Percentiles rank a stretch among this genome's conserved stretches.
phyloP scores from a whole-genome alignment of 1,140 invertebrate genomes.

The Listronotus bonariensis region DNA sequence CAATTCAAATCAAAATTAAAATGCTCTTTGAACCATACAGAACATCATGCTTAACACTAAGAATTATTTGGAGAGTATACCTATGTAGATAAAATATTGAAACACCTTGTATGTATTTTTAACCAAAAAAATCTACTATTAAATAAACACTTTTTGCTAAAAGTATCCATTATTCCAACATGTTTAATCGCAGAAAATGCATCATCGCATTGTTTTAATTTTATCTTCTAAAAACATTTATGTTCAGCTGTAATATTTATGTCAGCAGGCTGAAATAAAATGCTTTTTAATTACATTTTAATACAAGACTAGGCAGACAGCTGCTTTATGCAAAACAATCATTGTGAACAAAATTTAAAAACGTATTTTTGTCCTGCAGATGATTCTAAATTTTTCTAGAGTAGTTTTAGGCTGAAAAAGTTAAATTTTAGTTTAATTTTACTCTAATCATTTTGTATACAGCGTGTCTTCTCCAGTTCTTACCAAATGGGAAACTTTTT shows the following conservation, averaged over 20 bases:
- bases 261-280: constrained; percentile 3
- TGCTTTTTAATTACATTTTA: constrained; percentile 15
- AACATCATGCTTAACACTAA: too few species aligned
- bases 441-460: neutral
- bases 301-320: constrained; percentile 2
- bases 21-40: too few species aligned
- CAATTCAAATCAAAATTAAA: too few species aligned
- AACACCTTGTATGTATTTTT: too few species aligned
- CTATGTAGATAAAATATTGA: too few species aligned
- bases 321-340: constrained; percentile 6
- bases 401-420: neutral
- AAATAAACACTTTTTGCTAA: too few species aligned
- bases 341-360: constrained; percentile 10
- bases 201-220: neutral
- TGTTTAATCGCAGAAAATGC: too few species aligned
- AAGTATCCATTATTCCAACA: too few species aligned
- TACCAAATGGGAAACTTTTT: too few species aligned
- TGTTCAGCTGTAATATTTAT: neutral
- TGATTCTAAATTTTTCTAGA: constrained; percentile 1
- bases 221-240: constrained; percentile 1
- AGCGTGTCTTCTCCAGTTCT: too few species aligned
- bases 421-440: neutral
- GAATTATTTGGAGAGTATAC: too few species aligned
- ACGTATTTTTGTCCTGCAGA: constrained; percentile 2
- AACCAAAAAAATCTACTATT: too few species aligned